Conservation (phyloP, 1,140 invertebrate genomes). For the Hirudo medicinalis region DNA sequence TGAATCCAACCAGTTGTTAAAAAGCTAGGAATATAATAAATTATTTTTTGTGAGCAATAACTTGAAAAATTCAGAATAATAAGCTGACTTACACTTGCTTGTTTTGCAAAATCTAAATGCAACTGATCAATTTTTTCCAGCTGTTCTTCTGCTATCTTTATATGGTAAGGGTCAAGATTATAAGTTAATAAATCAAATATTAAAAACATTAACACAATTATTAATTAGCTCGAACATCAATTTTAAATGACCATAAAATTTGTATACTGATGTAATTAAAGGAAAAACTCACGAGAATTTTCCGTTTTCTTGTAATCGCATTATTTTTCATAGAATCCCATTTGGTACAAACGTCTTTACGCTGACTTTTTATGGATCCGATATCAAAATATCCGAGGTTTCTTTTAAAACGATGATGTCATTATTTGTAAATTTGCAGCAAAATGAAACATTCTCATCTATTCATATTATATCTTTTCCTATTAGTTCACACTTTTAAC, state of each 20-base stretch:
- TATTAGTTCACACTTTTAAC: background rate
- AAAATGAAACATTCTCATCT: background rate
- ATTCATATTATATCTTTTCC: background rate
- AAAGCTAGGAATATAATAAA: constrained; percentile 53
- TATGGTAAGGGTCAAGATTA: constrained; percentile 8
- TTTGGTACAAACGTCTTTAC: constrained; percentile 56
- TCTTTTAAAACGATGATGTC: constrained; percentile 43
- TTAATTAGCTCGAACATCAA: no score
- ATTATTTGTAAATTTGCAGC: background rate
- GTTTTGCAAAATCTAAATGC: constrained; percentile 95
- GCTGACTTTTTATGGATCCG: constrained; percentile 78
- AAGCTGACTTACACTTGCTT: constrained; percentile 46
- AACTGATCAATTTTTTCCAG: constrained; percentile 95
- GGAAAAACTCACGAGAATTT: constrained; percentile 52
- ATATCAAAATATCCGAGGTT: constrained; percentile 93
- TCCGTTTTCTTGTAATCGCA: constrained; percentile 76
- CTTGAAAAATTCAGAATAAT: background rate
- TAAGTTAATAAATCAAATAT: no score
- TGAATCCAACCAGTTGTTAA: constrained; percentile 99
- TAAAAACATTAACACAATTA: no score
- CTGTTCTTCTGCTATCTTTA: constrained; percentile 75
- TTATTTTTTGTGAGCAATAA: background rate
- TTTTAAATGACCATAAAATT: background rate
- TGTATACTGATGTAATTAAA: background rate
- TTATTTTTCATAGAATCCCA: constrained; percentile 76